These are phyloP conservation scores for Netelia inedita DNA, from an alignment of 2,888 invertebrate species.

Conservation along the genomic window DNA sequence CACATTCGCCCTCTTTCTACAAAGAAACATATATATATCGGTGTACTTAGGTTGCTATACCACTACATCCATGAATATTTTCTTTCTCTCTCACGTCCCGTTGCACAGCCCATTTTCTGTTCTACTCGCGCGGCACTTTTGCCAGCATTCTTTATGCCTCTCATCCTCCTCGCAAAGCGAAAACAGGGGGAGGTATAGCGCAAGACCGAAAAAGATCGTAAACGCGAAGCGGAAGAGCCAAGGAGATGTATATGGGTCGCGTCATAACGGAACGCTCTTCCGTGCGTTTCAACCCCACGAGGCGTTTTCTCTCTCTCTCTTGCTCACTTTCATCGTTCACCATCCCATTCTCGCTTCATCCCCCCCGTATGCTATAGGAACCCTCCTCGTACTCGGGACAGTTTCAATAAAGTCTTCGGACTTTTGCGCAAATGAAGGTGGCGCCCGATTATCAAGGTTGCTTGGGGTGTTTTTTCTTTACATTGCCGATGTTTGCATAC, in stretches of 20 bases:
- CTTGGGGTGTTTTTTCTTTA: constrained; percentile 29
- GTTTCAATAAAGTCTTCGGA: constrained; percentile 41
- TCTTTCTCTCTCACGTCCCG: constrained; percentile 30
- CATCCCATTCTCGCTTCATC: neutral
- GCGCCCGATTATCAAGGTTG: constrained; percentile 36
- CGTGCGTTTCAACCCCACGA: constrained; percentile 17
- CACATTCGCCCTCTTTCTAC: constrained; percentile 76
- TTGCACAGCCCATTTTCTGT: constrained; percentile 17
- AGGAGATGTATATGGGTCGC: constrained; percentile 58
- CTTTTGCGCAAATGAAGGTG: constrained; percentile 51
- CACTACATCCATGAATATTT: constrained; percentile 40
- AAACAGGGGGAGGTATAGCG: constrained; percentile 5
- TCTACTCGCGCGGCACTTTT: constrained; percentile 40
- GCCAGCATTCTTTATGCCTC: constrained; percentile 45
- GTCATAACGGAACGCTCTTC: constrained; percentile 55
- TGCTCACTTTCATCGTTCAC: constrained; percentile 9
- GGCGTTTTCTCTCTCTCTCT: constrained; percentile 10
- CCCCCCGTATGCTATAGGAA: neutral
- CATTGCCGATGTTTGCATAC: constrained; percentile 3
- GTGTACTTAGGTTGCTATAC: neutral
- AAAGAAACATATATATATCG: constrained; percentile 86
- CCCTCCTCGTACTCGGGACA: constrained; percentile 10
- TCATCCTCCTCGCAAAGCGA: neutral
- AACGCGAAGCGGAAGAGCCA: constrained; percentile 53
- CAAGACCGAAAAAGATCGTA: constrained; percentile 53